These are phyloP conservation scores for Catamblyrhynchus diadema DNA, from an alignment of 2,797 vertebrate genomes.

Conservation along the genomic window DNA sequence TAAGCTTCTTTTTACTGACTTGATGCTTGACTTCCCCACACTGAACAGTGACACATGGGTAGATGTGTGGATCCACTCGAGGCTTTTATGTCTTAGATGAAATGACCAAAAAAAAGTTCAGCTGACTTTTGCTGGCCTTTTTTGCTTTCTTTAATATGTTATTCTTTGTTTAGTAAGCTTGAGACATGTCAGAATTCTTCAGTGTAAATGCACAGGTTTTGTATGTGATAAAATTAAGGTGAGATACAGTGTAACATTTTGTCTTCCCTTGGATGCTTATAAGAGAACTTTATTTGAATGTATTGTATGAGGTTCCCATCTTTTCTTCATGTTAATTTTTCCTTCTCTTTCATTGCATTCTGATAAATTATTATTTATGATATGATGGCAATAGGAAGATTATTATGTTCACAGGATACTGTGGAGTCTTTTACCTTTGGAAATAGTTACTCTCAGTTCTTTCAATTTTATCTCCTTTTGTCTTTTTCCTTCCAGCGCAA, in stretches of 20 bases:
- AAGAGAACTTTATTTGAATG: background rate
- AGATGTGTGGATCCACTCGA: background rate
- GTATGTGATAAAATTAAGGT: background rate
- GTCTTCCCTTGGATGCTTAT: background rate
- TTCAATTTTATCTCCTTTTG: background rate
- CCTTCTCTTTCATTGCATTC: background rate
- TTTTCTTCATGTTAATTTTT: background rate
- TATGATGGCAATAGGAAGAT: background rate
- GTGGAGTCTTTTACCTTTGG: background rate
- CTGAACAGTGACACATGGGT: background rate
- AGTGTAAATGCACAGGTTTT: background rate
- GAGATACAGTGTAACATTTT: background rate
- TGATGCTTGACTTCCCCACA: background rate
- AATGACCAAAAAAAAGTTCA: background rate
- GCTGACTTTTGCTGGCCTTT: background rate
- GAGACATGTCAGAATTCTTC: background rate
- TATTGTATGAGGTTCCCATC: background rate
- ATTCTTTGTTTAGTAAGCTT: background rate
- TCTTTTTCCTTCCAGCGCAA: constrained; percentile 79
- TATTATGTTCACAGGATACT: background rate
- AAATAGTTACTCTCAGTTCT: background rate
- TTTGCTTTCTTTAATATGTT: background rate
- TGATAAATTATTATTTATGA: background rate
- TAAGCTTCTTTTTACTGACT: background rate
- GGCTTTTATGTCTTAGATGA: background rate